phyloP scores from a whole-genome alignment of 2,888 invertebrate species.

The Campoplex capitator region DNA sequence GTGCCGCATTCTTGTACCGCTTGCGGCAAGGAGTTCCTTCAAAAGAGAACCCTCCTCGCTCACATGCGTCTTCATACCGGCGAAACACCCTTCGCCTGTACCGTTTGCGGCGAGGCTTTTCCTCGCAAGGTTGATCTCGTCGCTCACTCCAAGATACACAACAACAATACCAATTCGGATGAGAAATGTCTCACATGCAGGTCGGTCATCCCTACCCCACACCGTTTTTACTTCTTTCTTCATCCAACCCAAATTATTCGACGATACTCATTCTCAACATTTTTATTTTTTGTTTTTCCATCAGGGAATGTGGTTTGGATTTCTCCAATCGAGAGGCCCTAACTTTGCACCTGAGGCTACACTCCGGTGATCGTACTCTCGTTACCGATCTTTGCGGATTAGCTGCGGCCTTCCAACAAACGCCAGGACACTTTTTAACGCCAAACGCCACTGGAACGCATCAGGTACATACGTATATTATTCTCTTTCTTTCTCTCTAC shows the following conservation, averaged over 20 bases:
- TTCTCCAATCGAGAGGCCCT: conserved; percentile 91
- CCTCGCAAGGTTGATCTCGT: conserved; percentile 90
- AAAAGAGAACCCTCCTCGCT: conserved; percentile 92
- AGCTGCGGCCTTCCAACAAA: conserved; percentile 90
- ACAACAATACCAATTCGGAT: conserved; percentile 84
- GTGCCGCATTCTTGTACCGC: conserved; percentile 93
- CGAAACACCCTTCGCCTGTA: conserved; percentile 90
- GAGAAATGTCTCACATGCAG: conserved; percentile 85
- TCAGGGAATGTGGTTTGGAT: conserved; percentile 88
- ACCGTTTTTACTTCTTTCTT: background rate
- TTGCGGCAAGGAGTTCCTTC: conserved; percentile 94
- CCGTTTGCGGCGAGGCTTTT: conserved; percentile 92
- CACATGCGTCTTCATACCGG: conserved; percentile 93
- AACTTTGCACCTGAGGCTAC: conserved; percentile 91
- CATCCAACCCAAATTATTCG: background rate
- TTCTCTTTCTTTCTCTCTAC: background rate
- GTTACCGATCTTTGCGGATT: conserved; percentile 93
- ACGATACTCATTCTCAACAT: conserved; percentile 1
- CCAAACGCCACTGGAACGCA: conserved; percentile 82
- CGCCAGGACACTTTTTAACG: conserved; percentile 87
- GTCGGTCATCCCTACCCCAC: conserved; percentile 77
- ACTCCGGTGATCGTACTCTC: conserved; percentile 92
- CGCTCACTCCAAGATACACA: conserved; percentile 86
- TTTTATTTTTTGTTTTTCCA: conserved; percentile 59
- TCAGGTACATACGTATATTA: conserved; percentile 76